Percentiles rank a stretch among this genome's conserved stretches.
phyloP scores from a whole-genome alignment of 2,113 vertebrate genomes.

The Pachycephala philippinensis region DNA sequence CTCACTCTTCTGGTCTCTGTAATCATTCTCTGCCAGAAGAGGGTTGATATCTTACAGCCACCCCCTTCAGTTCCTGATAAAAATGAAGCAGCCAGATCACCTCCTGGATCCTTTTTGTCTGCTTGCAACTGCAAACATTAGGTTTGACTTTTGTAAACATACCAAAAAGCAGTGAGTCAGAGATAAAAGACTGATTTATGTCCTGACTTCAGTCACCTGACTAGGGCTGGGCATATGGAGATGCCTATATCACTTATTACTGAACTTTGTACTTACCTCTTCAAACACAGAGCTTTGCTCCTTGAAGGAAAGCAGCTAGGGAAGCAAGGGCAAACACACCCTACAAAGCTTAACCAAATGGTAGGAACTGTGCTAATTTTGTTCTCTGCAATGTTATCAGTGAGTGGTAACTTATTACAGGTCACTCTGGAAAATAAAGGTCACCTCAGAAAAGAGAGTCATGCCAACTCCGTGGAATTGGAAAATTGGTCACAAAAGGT shows the following conservation, averaged over 20 bases:
- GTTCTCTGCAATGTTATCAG: background rate
- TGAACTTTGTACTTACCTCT: constrained; percentile 6
- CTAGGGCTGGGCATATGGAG: background rate
- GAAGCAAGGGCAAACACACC: background rate
- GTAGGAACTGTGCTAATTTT: background rate
- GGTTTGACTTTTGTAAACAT: background rate
- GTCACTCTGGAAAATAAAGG: constrained; percentile 20
- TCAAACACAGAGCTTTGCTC: background rate
- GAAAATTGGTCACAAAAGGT: background rate
- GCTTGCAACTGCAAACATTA: background rate
- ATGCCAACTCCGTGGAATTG: background rate
- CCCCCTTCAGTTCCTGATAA: background rate
- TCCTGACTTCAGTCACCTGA: background rate
- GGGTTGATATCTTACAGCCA: background rate
- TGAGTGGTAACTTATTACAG: background rate
- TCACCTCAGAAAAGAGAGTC: background rate
- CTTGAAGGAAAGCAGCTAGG: background rate
- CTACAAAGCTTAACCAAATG: background rate
- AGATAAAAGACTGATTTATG: background rate
- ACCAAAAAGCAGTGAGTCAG: background rate
- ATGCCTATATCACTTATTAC: background rate
- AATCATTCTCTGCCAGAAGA: background rate
- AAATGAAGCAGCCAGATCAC: background rate
- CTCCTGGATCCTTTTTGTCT: background rate
- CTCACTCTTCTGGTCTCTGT: background rate